Evolutionary conservation across 2,888 invertebrate genomes (phyloP).

Genomic region (Apamea monoglypha): DNA sequence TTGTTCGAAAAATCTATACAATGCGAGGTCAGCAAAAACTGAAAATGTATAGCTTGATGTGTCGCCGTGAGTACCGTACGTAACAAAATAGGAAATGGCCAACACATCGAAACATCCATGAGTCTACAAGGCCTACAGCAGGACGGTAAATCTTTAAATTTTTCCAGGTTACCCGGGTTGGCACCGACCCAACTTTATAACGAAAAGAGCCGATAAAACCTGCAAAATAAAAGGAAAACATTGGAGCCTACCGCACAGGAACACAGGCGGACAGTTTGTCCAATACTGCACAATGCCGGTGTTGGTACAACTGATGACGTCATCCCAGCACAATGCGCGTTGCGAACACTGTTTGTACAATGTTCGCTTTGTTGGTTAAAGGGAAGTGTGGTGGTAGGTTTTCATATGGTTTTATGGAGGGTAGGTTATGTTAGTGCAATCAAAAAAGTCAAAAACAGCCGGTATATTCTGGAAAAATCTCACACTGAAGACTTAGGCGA

Average conservation of each 20-base stretch:
- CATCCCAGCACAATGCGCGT: conserved; percentile 62
- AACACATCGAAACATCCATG: neutral
- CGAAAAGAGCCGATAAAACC: conserved; percentile 20
- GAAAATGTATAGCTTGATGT: neutral
- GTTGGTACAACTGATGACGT: conserved; percentile 73
- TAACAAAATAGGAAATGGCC: neutral
- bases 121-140: neutral
- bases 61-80: neutral
- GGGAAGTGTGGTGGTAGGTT: conserved; percentile 12
- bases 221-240: conserved; percentile 40
- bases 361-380: conserved; percentile 65
- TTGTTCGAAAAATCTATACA: neutral
- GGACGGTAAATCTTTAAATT: neutral
- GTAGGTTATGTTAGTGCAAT: neutral
- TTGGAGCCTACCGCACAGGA: conserved; percentile 48
- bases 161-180: conserved; percentile 33
- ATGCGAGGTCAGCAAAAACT: neutral
- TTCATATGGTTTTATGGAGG: neutral
- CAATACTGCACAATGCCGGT: conserved; percentile 66
- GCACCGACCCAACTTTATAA: neutral
- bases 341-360: conserved; percentile 68
- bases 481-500: too few relatives aligned
- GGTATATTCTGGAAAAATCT: too few relatives aligned
- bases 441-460: too few relatives aligned
- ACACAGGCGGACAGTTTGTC: conserved; percentile 39